Conservation (phyloP, 2,113 vertebrate genomes). For the Crotalus horridus region DNA sequence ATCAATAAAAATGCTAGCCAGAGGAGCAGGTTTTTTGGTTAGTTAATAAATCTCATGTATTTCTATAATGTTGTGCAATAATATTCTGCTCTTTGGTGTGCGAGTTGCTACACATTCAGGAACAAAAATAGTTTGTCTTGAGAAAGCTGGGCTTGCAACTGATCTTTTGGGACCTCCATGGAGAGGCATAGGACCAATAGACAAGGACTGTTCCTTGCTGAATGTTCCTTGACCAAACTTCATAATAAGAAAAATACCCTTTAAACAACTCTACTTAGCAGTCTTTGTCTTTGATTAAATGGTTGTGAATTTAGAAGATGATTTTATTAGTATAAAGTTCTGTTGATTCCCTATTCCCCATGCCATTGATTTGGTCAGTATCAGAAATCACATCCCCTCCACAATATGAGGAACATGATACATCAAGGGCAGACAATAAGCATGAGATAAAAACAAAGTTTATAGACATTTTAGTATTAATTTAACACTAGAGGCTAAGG, state of each 20-base stretch:
- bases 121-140: neutral
- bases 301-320: neutral
- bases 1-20: conserved; percentile 5
- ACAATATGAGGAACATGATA: neutral
- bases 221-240: neutral
- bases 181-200: neutral
- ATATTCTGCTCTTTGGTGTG: neutral
- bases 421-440: neutral
- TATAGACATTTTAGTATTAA: neutral
- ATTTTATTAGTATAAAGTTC: neutral
- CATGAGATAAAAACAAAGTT: neutral
- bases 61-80: neutral
- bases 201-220: neutral
- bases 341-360: neutral
- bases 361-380: neutral
- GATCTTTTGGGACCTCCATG: neutral
- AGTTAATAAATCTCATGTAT: conserved; percentile 36
- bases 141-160: neutral
- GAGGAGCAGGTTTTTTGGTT: conserved; percentile 36
- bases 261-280: neutral
- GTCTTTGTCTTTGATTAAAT: neutral
- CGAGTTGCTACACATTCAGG: neutral
- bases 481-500: neutral
- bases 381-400: neutral
- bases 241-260: neutral